A percentile compares a stretch with the other conserved stretches of the same genome.
These are phyloP conservation scores for Nibea coibor DNA, from an alignment of 2,113 vertebrate species.

Conservation along the genomic window DNA sequence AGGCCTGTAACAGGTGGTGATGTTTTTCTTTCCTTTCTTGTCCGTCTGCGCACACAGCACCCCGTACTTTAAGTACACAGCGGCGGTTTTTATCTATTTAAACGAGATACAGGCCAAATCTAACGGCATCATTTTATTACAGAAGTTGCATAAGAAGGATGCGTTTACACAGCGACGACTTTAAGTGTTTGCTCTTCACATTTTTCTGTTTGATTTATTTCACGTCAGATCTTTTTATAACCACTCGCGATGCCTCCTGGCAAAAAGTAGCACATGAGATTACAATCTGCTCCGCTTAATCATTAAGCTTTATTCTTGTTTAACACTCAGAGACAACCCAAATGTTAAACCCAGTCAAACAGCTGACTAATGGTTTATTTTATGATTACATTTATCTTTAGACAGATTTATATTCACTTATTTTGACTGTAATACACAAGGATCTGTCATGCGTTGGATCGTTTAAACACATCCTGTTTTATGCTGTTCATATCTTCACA, in stretches of 20 bases:
- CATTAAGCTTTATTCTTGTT: not conserved
- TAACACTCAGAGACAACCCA: not conserved
- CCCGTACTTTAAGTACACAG: not conserved
- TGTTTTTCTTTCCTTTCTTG: constrained; percentile 32
- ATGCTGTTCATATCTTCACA: not conserved
- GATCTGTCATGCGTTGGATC: not conserved
- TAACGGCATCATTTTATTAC: not conserved
- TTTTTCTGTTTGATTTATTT: not conserved
- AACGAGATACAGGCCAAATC: not conserved
- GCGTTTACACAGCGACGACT: not conserved
- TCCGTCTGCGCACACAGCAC: not conserved
- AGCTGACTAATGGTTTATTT: not conserved
- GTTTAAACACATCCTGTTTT: not conserved
- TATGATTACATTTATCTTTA: not conserved
- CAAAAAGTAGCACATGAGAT: not conserved
- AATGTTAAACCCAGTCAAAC: not conserved
- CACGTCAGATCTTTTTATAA: not conserved
- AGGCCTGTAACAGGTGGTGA: constrained; percentile 56
- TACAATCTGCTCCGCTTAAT: not conserved
- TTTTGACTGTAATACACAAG: too few species aligned
- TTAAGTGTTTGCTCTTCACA: not conserved
- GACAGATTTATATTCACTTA: not conserved
- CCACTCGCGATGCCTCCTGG: not conserved
- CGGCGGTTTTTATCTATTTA: not conserved
- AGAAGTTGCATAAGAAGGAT: not conserved